phyloP scores from a whole-genome alignment of 2,888 invertebrate species.

The Boloria euphrosyne region DNA sequence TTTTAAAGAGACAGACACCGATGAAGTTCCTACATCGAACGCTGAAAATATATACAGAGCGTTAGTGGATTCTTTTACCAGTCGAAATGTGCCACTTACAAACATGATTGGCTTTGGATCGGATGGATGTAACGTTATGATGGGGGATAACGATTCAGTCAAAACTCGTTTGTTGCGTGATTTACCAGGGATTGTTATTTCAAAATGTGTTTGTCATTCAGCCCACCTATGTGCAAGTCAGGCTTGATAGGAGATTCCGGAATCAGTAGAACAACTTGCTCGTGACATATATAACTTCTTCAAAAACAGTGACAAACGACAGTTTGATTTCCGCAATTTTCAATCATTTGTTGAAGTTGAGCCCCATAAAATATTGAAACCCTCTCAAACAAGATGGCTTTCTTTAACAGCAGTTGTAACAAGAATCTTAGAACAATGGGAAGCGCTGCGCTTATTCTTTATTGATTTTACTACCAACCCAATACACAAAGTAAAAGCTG shows the following conservation, averaged over 20 bases:
- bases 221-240: slow-evolving; percentile 48
- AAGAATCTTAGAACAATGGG: slow-evolving; percentile 31
- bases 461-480: slow-evolving; percentile 2
- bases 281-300: slow-evolving; percentile 48
- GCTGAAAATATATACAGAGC: background rate
- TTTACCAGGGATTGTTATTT: slow-evolving; percentile 47
- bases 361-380: slow-evolving; percentile 33
- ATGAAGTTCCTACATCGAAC: background rate
- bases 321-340: slow-evolving; percentile 38
- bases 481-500: background rate
- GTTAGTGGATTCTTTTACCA: background rate
- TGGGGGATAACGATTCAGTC: slow-evolving; percentile 49
- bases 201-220: slow-evolving; percentile 53
- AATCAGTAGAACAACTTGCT: slow-evolving; percentile 48
- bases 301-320: slow-evolving; percentile 41
- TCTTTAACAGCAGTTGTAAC: slow-evolving; percentile 20
- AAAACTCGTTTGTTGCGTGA: slow-evolving; percentile 40
- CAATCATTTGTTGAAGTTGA: slow-evolving; percentile 29
- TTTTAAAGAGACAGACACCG: background rate
- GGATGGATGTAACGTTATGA: slow-evolving; percentile 51
- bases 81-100: background rate
- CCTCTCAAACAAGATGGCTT: slow-evolving; percentile 33
- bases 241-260: slow-evolving; percentile 49
- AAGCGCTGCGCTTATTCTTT: slow-evolving; percentile 22
- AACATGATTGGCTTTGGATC: slow-evolving; percentile 52